Conservation (phyloP, 2,113 vertebrate genomes). For the Tiliqua scincoides region DNA sequence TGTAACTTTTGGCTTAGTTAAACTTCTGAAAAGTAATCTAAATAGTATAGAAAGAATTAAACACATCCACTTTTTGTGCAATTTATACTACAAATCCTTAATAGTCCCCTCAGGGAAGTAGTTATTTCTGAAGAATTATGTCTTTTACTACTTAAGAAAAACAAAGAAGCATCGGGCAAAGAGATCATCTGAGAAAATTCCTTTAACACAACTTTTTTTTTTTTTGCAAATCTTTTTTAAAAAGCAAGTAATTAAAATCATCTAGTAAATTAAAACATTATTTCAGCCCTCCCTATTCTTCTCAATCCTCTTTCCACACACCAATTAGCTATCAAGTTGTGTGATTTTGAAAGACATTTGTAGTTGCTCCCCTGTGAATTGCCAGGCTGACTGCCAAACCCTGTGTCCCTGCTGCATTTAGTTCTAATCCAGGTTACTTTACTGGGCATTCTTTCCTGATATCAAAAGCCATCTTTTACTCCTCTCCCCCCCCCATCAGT, state of each 20-base stretch:
- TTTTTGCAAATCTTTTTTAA: neutral
- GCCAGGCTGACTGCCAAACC: too few species aligned
- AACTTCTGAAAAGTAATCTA: neutral
- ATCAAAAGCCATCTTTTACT: too few species aligned
- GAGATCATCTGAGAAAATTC: neutral
- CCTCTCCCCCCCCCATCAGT: too few species aligned
- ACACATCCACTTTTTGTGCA: neutral
- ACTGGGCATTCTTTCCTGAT: too few species aligned
- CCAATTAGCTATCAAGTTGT: neutral
- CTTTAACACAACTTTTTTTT: neutral
- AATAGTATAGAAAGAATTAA: neutral
- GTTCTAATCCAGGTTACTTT: too few species aligned
- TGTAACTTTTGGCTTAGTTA: neutral
- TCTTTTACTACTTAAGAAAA: neutral
- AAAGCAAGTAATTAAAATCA: neutral
- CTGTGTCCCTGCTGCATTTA: too few species aligned
- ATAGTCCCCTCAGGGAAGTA: neutral
- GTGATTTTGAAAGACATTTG: too few species aligned
- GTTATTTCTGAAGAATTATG: constrained; percentile 18
- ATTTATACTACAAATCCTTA: neutral
- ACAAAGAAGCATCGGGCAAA: neutral
- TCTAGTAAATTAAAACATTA: neutral
- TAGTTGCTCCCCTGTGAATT: too few species aligned
- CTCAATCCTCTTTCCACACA: neutral
- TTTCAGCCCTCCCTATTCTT: neutral